Evolutionary conservation across 2,888 invertebrate species (phyloP), one percentile per base, ranked within the genome.

Genomic region (Troilus luridus): DNA sequence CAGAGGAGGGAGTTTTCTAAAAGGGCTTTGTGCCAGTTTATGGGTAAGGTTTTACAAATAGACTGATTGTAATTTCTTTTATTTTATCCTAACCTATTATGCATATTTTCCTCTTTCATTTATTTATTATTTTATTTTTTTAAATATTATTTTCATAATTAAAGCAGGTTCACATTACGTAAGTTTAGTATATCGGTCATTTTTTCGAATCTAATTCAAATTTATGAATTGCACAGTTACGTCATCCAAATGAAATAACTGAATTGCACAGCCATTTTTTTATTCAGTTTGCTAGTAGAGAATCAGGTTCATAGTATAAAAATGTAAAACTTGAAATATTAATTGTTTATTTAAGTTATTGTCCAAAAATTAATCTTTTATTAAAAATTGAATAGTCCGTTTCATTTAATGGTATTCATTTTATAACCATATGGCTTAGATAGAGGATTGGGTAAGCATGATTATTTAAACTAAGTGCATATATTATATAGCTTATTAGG

Each of bases 1-100:
- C 24, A 81, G 90, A 92, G 91, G 92, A 91, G 92, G 92, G 77
- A 90, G 85, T 91, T 90, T 91, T 91, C 85, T 88, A 88, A 88
- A 91, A 91, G 67, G 91, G 91, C 90, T 91, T 90, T 88, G 89
- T 59, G 91, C 92, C 91, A 85, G 92, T 92, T 92, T 92, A 92
- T 92, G 92, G 92, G 92, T 92, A 90, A 90, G 92, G 72, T 41
- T 77, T 77, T 77, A 6, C 7, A 77, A 77, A 77, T 77, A 27
- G 72, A 77, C 27, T 41, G 24, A 67, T 77, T 27, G 72, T 77
- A 6, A 77, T 77, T 77, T 77, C 27, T 41, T 77, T 77, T 41
- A 77, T 77, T 77, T 41, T 41, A 77, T 77, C 27, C 72, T 17
- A 88, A 24, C 59, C n/a, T 58, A 58, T 24, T 88, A 10, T 88